Conservation (phyloP, 2,113 vertebrate species). For the Perca flavescens region DNA sequence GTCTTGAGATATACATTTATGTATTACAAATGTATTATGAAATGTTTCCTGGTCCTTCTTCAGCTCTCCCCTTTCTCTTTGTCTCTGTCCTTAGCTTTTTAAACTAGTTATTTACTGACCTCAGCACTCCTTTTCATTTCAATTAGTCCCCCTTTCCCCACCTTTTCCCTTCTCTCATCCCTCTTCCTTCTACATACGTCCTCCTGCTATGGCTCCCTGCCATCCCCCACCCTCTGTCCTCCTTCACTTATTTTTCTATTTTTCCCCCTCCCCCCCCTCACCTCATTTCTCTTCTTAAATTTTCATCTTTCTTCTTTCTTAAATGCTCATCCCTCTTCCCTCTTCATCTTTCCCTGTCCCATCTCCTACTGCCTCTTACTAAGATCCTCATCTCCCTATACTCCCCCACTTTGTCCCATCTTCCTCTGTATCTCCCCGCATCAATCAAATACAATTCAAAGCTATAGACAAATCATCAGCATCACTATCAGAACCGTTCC, state of each 20-base stretch:
- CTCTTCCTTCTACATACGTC: neutral
- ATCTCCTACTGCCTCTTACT: neutral
- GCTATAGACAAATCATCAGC: neutral
- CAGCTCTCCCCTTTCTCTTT: neutral
- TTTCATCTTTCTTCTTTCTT: too few species aligned
- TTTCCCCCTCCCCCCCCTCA: neutral
- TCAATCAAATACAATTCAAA: neutral
- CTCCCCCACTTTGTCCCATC: neutral
- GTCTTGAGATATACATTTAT: neutral
- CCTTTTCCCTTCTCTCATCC: constrained; percentile 3
- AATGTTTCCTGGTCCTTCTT: constrained; percentile 17
- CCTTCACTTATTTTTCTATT: constrained; percentile 27
- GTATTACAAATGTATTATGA: constrained; percentile 1
- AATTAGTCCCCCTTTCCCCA: neutral
- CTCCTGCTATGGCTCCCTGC: constrained; percentile 15
- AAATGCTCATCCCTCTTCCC: neutral
- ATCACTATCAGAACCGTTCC: neutral
- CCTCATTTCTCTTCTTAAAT: neutral
- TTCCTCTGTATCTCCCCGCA: neutral
- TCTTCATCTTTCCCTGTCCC: constrained; percentile 1
- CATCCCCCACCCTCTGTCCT: neutral
- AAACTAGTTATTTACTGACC: constrained; percentile 35
- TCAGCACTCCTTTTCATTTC: constrained; percentile 36
- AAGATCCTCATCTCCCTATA: neutral
- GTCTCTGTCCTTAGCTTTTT: neutral